A percentile compares a stretch with the other conserved stretches of the same genome.
Evolutionary conservation across 2,113 vertebrate species (phyloP).

Genomic region (Muntiacus reevesi): DNA sequence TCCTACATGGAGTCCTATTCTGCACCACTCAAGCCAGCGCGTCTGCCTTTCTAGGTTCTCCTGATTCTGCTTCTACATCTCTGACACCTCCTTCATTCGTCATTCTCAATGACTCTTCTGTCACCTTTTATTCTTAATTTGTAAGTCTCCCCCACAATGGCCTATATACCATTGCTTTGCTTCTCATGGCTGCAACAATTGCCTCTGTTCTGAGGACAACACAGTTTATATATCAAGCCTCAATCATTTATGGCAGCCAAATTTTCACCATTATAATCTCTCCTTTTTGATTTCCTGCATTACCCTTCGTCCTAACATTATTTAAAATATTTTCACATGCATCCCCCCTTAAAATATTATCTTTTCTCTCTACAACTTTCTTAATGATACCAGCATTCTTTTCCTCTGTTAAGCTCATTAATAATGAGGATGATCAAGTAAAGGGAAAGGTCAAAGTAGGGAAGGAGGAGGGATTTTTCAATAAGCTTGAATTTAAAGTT

Average conservation of each 20-base stretch:
- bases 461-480: not conserved
- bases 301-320: not conserved
- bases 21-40: not conserved
- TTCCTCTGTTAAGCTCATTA: not conserved
- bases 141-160: not conserved
- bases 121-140: not conserved
- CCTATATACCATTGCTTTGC: not conserved
- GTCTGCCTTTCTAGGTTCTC: not conserved
- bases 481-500: not conserved
- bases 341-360: not conserved
- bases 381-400: not conserved
- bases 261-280: not conserved
- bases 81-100: not conserved
- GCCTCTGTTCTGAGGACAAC: not conserved
- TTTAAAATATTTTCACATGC: not conserved
- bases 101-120: not conserved
- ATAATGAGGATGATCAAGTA: not conserved
- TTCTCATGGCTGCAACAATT: fast-evolving
- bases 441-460: not conserved
- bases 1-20: not conserved
- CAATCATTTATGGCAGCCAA: not conserved
- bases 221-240: not conserved
- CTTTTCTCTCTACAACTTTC: not conserved
- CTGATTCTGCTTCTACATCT: not conserved
- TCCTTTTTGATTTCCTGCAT: not conserved